Conservation (phyloP, 2,797 vertebrate species). For the Gymnocypris eckloni region DNA sequence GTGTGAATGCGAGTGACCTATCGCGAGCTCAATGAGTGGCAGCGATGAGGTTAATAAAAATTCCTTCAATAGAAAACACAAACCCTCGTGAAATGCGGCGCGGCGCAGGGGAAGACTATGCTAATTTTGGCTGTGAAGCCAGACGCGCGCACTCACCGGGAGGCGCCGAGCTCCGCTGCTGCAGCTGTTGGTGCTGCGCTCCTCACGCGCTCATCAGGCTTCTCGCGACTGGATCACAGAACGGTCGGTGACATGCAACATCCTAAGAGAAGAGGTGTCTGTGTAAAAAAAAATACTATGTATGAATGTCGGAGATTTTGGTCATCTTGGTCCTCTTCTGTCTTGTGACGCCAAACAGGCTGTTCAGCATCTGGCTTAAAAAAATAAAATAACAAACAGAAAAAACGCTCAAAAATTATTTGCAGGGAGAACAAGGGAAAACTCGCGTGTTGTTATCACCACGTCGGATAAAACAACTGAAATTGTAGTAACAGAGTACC, state of each 20-base stretch:
- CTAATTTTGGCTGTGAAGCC: slow-evolving; percentile 67
- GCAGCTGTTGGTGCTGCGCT: slow-evolving; percentile 68
- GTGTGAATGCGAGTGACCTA: slow-evolving; percentile 51
- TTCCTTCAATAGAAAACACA: slow-evolving; percentile 67
- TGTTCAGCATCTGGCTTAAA: slow-evolving; percentile 70
- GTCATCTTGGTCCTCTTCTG: slow-evolving; percentile 58
- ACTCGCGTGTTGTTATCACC: slow-evolving; percentile 40
- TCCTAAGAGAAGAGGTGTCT: slow-evolving; percentile 52
- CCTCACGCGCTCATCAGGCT: slow-evolving; percentile 71
- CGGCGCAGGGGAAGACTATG: slow-evolving; percentile 66
- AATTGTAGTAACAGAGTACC: slow-evolving; percentile 42
- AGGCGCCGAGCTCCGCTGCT: slow-evolving; percentile 70
- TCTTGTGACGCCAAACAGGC: slow-evolving; percentile 59
- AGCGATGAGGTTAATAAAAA: slow-evolving; percentile 71
- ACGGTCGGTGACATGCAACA: slow-evolving; percentile 58
- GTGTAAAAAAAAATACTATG: slow-evolving; percentile 15
- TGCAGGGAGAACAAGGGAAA: slow-evolving; percentile 40
- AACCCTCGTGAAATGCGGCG: slow-evolving; percentile 74
- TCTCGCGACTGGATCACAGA: slow-evolving; percentile 64
- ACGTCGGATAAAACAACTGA: slow-evolving; percentile 23
- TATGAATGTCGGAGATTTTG: slow-evolving; percentile 31
- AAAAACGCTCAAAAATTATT: slow-evolving; percentile 7
- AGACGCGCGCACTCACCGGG: slow-evolving; percentile 78
- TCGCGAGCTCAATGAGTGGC: slow-evolving; percentile 60
- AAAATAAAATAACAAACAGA: slow-evolving; percentile 51